These are phyloP conservation scores for Dolomedes plantarius DNA, from an alignment of 2,888 invertebrate genomes.

Conservation along the genomic window DNA sequence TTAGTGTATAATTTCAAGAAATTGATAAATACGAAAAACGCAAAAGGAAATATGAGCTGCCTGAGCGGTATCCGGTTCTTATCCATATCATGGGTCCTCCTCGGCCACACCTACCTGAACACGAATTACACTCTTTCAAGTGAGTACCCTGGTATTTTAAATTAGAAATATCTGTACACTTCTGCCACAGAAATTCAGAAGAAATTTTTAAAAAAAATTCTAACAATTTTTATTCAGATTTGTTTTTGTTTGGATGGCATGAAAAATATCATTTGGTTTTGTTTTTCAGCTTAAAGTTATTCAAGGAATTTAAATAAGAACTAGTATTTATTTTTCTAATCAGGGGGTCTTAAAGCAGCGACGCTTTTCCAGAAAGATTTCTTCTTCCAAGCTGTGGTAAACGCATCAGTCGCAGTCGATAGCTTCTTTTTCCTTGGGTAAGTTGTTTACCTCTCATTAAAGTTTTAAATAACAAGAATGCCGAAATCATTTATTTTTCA, in stretches of 20 bases:
- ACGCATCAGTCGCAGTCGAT: constrained; percentile 72
- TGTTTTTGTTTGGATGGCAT: no score
- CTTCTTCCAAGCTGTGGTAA: constrained; percentile 61
- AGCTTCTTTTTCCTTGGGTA: constrained; percentile 72
- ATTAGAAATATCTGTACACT: no score
- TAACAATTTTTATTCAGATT: no score
- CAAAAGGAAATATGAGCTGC: constrained; percentile 18
- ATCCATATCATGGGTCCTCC: constrained; percentile 49
- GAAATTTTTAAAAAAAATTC: no score
- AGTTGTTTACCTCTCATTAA: neutral
- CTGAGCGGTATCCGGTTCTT: constrained; percentile 47
- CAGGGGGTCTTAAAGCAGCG: constrained; percentile 27
- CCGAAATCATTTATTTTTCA: no score
- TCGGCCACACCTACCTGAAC: constrained; percentile 51
- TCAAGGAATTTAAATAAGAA: no score
- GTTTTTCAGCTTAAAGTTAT: no score
- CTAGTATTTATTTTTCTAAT: no score
- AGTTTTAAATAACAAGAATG: neutral
- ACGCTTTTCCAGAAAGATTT: constrained; percentile 38
- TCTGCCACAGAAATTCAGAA: no score
- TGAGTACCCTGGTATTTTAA: no score
- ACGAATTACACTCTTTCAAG: constrained; percentile 18
- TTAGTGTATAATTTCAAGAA: constrained; percentile 48
- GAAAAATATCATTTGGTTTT: no score
- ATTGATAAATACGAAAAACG: constrained; percentile 26